Evolutionary conservation across 64 coral and sea anemone species (phyloP).

Genomic region (Orbicella faveolata): DNA sequence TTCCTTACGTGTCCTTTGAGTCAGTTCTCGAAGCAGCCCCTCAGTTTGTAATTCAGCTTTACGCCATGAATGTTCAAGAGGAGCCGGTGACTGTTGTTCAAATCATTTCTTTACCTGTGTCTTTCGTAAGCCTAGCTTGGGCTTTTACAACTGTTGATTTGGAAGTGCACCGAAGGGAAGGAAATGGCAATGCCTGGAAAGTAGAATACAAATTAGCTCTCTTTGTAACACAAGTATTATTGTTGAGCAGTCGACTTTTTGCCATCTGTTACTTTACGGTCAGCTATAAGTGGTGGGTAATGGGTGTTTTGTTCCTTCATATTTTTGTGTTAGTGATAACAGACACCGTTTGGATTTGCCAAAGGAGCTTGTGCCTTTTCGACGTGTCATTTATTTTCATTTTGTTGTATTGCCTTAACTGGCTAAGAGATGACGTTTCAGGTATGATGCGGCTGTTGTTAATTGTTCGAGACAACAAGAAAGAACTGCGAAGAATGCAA

Average conservation of each 20-base stretch:
- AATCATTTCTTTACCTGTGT: not conserved
- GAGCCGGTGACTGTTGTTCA: not conserved
- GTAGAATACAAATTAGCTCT: not conserved
- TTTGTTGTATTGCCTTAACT: not conserved
- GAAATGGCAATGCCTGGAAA: not conserved
- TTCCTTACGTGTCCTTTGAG: not conserved
- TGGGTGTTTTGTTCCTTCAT: too few relatives aligned
- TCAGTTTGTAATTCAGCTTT: too few relatives aligned
- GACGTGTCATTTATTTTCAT: too few relatives aligned
- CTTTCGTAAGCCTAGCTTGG: not conserved
- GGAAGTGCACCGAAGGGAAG: not conserved
- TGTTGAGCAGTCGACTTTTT: too few relatives aligned
- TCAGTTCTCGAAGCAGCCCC: not conserved
- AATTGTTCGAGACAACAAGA: not conserved
- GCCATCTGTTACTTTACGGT: too few relatives aligned
- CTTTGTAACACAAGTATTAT: too few relatives aligned
- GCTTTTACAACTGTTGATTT: not conserved
- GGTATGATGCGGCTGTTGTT: too few relatives aligned
- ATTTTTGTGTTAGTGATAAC: not conserved
- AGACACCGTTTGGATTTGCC: not conserved
- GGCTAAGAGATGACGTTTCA: not conserved
- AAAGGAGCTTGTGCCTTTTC: too few relatives aligned
- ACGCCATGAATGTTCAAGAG: conserved; percentile 10
- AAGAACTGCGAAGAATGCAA: too few relatives aligned
- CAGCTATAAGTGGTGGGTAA: too few relatives aligned